These are phyloP conservation scores for Dugesia japonica DNA, from an alignment of 2,888 invertebrate genomes.

Conservation along the genomic window DNA sequence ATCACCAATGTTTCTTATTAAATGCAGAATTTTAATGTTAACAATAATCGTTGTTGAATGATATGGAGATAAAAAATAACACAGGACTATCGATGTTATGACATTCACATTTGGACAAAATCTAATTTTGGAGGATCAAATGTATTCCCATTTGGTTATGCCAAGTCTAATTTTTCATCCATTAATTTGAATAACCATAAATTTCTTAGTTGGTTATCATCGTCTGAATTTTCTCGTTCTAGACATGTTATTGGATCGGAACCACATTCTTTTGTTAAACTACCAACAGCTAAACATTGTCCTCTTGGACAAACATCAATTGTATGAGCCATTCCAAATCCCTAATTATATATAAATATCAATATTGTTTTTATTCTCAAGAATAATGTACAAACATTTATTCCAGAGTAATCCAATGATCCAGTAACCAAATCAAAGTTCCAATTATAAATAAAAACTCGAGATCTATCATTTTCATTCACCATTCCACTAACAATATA, in stretches of 20 bases:
- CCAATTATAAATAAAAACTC: not conserved
- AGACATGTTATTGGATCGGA: not conserved
- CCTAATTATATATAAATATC: not conserved
- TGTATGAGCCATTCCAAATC: slow-evolving; percentile 13
- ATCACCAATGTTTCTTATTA: not conserved
- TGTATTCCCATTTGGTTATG: not conserved
- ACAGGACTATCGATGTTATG: not conserved
- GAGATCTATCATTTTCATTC: not conserved
- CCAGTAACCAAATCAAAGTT: not conserved
- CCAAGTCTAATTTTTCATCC: not conserved
- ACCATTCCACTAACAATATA: slow-evolving; percentile 1
- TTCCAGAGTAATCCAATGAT: not conserved
- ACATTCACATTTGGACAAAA: not conserved
- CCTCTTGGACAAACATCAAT: slow-evolving; percentile 14
- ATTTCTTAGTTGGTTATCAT: not conserved
- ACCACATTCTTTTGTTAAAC: slow-evolving; percentile 4
- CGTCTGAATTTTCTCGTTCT: not conserved
- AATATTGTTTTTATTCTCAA: not conserved
- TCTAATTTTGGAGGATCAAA: too few relatives aligned
- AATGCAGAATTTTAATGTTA: not conserved
- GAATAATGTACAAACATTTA: not conserved
- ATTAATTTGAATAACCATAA: slow-evolving; percentile 25
- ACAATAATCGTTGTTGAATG: not conserved
- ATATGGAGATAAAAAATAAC: not conserved
- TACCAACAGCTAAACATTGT: not conserved